Base-by-base conservation (phyloP, 2,797 vertebrate species). In the Rhincodon typus region DNA sequence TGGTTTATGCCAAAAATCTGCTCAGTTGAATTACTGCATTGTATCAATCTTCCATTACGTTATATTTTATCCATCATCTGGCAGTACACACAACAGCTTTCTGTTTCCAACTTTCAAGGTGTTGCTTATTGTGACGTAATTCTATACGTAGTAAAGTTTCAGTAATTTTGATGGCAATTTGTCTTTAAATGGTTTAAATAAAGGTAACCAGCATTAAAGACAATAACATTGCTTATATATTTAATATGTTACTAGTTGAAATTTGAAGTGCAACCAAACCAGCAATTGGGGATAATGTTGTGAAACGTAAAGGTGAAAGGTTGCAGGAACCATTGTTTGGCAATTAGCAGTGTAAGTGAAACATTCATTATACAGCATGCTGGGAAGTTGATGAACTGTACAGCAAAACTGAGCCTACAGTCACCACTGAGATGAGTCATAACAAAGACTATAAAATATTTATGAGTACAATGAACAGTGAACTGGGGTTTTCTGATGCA, bases 321-420 rank as follows among this genome's bases (percentile, higher is more conserved):
- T 98, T 98, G 97, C 96, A 95, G 97, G 97, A 98, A 97, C 97
- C 97, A 97, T 97, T 97, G 97, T 97, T 98, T 98, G 97, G 97
- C 98, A 98, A 98, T 98, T 98, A 98, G 97, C 97, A 97, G 98
- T 98, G 98, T 98, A 99, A 99, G 99, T 99, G 98, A 99, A 98
- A 98, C 97, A 98, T 98, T 98, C 98, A 98, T 98, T 98, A 98
- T 98, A 98, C 97, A 98, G 96, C 99, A 98, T 98, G 98, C 99
- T 99, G 99, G 98, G 99, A 98, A 98, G 98, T 99, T 99, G 99
- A 99, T 99, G 99, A 99, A 99, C 99, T 99, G 98, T 99, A 98
- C 98, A 98, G 98, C 98, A 98, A 98, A 98, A 98, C 98, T 98
- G 98, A 98, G 98, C 98, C 98, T 97, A 98, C 97, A 98, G 98